Evolutionary conservation across 53 echinoderm and acorn worm genomes (phyloP), one percentile per base, ranked within the genome.

Genomic region (Crossaster papposus): DNA sequence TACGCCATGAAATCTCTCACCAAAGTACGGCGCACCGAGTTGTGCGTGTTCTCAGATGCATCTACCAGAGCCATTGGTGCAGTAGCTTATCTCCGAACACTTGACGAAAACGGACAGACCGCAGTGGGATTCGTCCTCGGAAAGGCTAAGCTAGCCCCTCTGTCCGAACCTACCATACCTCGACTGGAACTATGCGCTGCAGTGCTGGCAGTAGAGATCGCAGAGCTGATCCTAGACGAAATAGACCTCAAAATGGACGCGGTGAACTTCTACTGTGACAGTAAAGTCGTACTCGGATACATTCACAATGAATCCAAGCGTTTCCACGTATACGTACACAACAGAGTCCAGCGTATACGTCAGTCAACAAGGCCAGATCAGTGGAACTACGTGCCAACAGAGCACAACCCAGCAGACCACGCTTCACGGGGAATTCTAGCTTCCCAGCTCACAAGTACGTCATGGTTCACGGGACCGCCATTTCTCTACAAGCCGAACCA

Each of bases 171-270:
- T 4, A 92, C 94, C 0, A 87, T 94, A 53, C 92, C 94, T 0
- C 72, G 89, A 6, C 79, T 96, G 9, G 91, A 92, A 37, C 81
- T 94, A 0, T 74, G 83, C 20, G 94, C 93, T 14, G 92, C 96
- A 28, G 86, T 89, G 2, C 6, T 94, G 74, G 91, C 87, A 14
- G 91, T 91, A 22, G 23, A 84, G 70, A 78, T 77, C 8, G 76
- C 85, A 37, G 85, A 80, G 14, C 22, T 83, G 34, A 63, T 83
- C 70, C 72, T 70, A 35, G 54, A 76, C 44, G 65, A 82, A 85
- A 64, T 78, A 12, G 80, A 83, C 30, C 13, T 86, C 20, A 77
- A 86, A 8, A 18, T 74, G 35, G 65, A 82, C 22, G 68, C 65
- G 10, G 65, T 82, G 44, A 82, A 55, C 72, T n/a, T 86, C 70